A percentile compares a stretch with the other conserved stretches of the same genome.
phyloP scores from a whole-genome alignment of 2,797 vertebrate genomes.

The Trichosurus vulpecula region DNA sequence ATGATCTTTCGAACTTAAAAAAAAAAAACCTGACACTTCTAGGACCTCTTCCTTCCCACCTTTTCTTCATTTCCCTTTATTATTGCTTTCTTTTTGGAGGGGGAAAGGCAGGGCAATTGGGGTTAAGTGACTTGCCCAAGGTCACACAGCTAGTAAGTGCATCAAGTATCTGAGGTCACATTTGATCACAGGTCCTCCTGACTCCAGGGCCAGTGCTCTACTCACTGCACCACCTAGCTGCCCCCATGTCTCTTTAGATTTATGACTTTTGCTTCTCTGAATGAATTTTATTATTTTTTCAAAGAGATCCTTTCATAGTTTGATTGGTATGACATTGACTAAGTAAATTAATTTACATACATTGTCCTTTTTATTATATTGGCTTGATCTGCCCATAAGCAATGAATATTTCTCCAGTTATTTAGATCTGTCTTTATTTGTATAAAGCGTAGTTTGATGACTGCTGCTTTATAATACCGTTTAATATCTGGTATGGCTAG shows the following conservation, averaged over 20 bases:
- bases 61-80: background rate
- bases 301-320: background rate
- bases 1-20: background rate
- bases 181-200: too few species aligned
- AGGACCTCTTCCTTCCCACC: background rate
- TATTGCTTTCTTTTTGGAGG: too few species aligned
- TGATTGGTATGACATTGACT: background rate
- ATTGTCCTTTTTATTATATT: background rate
- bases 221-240: too few species aligned
- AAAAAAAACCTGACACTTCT: background rate
- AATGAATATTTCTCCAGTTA: background rate
- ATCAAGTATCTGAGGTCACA: too few species aligned
- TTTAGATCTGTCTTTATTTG: background rate
- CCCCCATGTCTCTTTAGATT: too few species aligned
- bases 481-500: too few species aligned
- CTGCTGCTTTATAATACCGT: too few species aligned
- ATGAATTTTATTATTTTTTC: background rate
- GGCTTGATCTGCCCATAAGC: background rate
- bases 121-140: too few species aligned
- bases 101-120: too few species aligned
- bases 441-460: background rate
- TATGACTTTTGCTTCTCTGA: background rate
- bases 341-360: background rate
- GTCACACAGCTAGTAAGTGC: too few species aligned
- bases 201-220: too few species aligned